Evolutionary conservation across 2,888 invertebrate genomes (phyloP).

Genomic region (Pocota personata): DNA sequence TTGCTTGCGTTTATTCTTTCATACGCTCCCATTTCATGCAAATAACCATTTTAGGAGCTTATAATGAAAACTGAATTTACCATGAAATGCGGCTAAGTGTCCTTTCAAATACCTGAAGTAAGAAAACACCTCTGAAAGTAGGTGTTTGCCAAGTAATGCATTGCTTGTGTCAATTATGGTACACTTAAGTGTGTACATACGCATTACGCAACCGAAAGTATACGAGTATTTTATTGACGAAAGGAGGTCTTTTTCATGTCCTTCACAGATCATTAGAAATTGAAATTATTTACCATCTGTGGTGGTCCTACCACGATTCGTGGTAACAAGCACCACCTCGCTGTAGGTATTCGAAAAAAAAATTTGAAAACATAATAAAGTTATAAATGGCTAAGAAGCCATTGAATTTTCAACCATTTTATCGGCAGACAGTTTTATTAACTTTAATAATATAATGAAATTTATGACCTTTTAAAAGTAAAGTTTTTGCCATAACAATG

Average conservation of each 20-base stretch:
- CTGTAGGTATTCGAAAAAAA: not conserved
- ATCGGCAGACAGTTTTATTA: conserved; percentile 64
- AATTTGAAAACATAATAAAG: not conserved
- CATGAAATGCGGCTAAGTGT: not conserved
- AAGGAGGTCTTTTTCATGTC: not conserved
- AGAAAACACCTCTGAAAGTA: not conserved
- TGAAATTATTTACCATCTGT: no score
- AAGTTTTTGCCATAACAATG: conserved; percentile 59
- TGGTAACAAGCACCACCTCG: not conserved
- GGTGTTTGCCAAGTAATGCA: not conserved
- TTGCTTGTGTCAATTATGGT: no score
- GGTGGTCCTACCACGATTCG: not conserved
- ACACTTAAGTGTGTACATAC: no score
- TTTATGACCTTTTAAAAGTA: conserved; percentile 57
- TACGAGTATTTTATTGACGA: no score
- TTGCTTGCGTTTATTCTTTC: conserved; percentile 9
- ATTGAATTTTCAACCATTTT: conserved; percentile 8
- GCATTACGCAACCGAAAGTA: no score
- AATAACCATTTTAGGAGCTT: conserved; percentile 24
- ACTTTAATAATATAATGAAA: conserved; percentile 55
- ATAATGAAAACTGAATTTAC: not conserved
- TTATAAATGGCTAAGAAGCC: conserved; percentile 6
- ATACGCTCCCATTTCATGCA: conserved; percentile 36
- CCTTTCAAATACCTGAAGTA: not conserved
- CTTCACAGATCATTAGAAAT: not conserved